Percentiles rank a stretch among this genome's conserved stretches.
Evolutionary conservation across 2,113 vertebrate genomes (phyloP).

Genomic region (Austrofundulus limnaeus): DNA sequence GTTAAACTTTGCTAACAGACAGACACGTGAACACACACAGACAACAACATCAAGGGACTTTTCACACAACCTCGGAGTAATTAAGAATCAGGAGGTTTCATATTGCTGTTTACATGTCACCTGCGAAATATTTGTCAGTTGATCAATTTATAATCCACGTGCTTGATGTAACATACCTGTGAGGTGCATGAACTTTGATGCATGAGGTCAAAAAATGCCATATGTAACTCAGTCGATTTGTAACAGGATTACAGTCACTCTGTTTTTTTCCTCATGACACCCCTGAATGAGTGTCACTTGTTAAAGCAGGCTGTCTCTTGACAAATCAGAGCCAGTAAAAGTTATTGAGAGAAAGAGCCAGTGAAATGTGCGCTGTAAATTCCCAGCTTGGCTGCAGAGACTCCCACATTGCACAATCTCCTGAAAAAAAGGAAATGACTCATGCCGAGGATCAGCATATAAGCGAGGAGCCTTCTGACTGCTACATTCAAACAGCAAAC

Average conservation of each 20-base stretch:
- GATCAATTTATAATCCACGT: neutral
- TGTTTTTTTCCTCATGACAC: constrained; percentile 1
- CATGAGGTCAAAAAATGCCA: neutral
- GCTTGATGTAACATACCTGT: neutral
- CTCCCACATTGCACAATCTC: constrained; percentile 56
- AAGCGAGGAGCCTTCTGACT: constrained; percentile 41
- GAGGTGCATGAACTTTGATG: neutral
- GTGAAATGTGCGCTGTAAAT: constrained; percentile 31
- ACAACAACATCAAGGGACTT: neutral
- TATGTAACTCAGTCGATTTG: neutral
- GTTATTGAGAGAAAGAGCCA: neutral
- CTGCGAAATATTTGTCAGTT: constrained; percentile 16
- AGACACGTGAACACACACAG: too few species aligned
- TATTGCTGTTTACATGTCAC: neutral
- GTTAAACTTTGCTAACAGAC: too few species aligned
- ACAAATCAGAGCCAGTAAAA: constrained; percentile 7
- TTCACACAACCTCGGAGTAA: too few species aligned
- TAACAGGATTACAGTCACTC: constrained; percentile 34
- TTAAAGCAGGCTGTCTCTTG: neutral
- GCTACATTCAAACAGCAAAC: constrained; percentile 51
- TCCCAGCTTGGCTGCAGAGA: constrained; percentile 25
- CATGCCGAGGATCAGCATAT: constrained; percentile 36
- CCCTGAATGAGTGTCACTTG: constrained; percentile 6
- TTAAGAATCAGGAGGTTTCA: too few species aligned
- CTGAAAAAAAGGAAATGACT: constrained; percentile 46